Conservation (phyloP, 1,140 invertebrate genomes). For the Heliothis virescens region DNA sequence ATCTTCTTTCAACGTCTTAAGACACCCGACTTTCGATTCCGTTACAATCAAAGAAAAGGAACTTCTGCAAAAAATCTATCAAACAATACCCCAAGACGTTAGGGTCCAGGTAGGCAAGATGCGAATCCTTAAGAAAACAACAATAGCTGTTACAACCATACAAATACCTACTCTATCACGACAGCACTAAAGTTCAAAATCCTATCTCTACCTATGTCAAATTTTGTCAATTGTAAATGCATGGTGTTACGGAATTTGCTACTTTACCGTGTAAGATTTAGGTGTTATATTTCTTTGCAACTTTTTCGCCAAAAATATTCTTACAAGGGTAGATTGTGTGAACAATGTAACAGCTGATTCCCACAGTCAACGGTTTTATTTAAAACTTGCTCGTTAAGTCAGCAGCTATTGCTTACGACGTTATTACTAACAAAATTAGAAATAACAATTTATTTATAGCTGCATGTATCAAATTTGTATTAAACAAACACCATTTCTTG, state of each 20-base stretch:
- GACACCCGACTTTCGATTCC: constrained; percentile 14
- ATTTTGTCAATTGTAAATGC: constrained; percentile 1
- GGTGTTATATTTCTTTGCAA: constrained; percentile 41
- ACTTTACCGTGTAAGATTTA: constrained; percentile 18
- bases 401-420: not conserved
- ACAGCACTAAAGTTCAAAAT: constrained; percentile 55
- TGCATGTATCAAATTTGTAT: not conserved
- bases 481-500: too few relatives aligned
- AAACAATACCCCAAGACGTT: constrained; percentile 66
- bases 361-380: constrained; percentile 71
- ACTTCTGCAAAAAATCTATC: not conserved
- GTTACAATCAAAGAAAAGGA: constrained; percentile 3
- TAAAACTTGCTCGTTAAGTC: constrained; percentile 34
- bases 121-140: constrained; percentile 78
- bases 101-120: constrained; percentile 79
- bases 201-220: constrained; percentile 16
- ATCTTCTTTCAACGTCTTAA: not conserved
- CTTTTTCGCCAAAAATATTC: constrained; percentile 50
- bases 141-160: constrained; percentile 34
- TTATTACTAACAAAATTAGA: not conserved
- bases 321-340: constrained; percentile 56
- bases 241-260: not conserved
- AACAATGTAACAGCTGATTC: constrained; percentile 77
- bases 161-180: constrained; percentile 53
- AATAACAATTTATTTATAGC: not conserved